Evolutionary conservation across 2,888 invertebrate species (phyloP), one percentile per base, ranked within the genome.

Genomic region (Rhamphomyia laevipes): DNA sequence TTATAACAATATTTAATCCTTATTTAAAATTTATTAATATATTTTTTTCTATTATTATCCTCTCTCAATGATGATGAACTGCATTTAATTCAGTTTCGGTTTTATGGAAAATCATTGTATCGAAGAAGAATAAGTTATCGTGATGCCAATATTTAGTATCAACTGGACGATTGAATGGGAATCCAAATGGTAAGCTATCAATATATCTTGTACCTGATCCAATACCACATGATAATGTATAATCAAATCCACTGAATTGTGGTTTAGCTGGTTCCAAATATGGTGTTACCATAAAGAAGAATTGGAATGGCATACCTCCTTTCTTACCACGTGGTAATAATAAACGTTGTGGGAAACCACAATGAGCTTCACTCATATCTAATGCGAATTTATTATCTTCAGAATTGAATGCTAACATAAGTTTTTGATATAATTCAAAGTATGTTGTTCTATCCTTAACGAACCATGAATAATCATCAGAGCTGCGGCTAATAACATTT

Each of bases 91-190:
- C 70, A 56, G 62, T 59, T 52, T 75, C 71, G 44, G 73, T 74
- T 60, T 80, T 80, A 69, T 84, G 82, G 73, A 75, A 82, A 59
- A 85, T 75, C 53, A 72, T 71, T 1, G 80, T 74, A 54, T 83
- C 81, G 54, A 80, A 72, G 65, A 82, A 80, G 64, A 74, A 76
- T 72, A 80, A 78, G 73, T 86, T 85, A 9, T 82, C 77, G 21
- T 79, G 78, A 59, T 74, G 73, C 72, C 80, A 84, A 58, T 74
- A 73, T 46, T 70, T 68, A 35, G 77, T 71, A 43, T 78, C 72
- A 57, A 83, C 75, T 11, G 74, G 74, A 54, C 83, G 78, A 63
- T 88, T 85, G 65, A 87, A 77, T 57, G 87, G 87, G 74, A 79
- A 87, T 47, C 82, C 84, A 59, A 81, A 73, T 45, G 84, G 76